phyloP scores from a whole-genome alignment of 2,888 invertebrate genomes.

The Lordiphosa andalusiaca region DNA sequence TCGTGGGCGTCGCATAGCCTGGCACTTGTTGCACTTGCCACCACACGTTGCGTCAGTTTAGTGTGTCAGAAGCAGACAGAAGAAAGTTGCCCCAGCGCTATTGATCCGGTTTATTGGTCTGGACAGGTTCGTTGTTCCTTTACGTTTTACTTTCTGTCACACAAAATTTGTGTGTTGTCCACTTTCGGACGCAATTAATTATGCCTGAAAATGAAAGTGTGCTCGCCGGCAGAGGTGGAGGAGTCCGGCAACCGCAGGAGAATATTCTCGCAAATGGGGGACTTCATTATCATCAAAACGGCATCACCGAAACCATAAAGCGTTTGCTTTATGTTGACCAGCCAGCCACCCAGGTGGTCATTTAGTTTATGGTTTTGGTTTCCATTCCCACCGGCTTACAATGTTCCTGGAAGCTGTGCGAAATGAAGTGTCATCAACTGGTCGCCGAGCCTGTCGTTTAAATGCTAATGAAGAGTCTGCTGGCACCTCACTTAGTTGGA shows the following conservation, averaged over 20 bases:
- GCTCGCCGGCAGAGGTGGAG: slow-evolving; percentile 30
- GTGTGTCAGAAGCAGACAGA: slow-evolving; percentile 73
- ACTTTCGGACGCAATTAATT: slow-evolving; percentile 77
- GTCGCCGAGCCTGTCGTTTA: too few species aligned
- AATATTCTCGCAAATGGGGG: slow-evolving; percentile 6
- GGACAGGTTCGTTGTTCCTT: slow-evolving; percentile 69
- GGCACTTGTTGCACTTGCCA: slow-evolving; percentile 66
- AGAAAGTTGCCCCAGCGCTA: slow-evolving; percentile 62
- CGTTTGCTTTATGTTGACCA: too few species aligned
- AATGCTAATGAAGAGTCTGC: slow-evolving; percentile 39
- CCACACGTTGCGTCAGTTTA: slow-evolving; percentile 73
- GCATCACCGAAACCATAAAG: too few species aligned
- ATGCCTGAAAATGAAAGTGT: slow-evolving; percentile 75
- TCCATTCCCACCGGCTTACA: too few species aligned
- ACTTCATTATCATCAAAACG: slow-evolving; percentile 30
- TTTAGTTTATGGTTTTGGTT: too few species aligned
- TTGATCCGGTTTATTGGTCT: slow-evolving; percentile 65
- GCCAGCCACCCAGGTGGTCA: too few species aligned
- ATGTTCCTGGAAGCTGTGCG: too few species aligned
- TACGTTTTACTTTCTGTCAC: slow-evolving; percentile 70
- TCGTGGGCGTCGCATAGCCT: slow-evolving; percentile 61
- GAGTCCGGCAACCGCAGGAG: slow-evolving; percentile 1
- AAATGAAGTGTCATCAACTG: too few species aligned
- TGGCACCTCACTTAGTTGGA: too few species aligned
- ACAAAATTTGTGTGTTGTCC: slow-evolving; percentile 63